These are phyloP conservation scores for Xyrauchen texanus DNA, from an alignment of 2,113 vertebrate genomes.

Conservation along the genomic window DNA sequence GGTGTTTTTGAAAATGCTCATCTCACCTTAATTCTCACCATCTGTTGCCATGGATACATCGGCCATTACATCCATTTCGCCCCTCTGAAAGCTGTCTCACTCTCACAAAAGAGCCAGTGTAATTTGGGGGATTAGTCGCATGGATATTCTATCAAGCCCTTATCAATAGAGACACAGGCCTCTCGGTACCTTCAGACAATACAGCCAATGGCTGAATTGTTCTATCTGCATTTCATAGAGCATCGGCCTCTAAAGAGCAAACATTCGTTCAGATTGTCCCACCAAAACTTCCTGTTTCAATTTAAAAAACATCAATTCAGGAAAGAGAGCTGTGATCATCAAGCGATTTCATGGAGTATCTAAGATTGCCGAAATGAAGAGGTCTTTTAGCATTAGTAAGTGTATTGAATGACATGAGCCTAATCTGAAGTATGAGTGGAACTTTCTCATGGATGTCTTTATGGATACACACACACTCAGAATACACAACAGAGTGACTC, in stretches of 20 bases:
- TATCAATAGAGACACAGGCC: conserved; percentile 67
- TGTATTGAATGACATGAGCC: conserved; percentile 43
- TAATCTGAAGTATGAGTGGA: neutral
- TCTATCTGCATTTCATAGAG: conserved; percentile 27
- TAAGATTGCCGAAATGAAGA: conserved; percentile 53
- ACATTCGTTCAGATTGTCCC: conserved; percentile 7
- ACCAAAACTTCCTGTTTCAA: no score
- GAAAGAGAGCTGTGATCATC: no score
- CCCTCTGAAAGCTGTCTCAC: conserved; percentile 54
- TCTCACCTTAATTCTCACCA: conserved; percentile 65
- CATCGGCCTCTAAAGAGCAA: neutral
- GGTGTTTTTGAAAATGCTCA: conserved; percentile 60
- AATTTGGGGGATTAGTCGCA: conserved; percentile 67
- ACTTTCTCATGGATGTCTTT: neutral
- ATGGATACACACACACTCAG: neutral
- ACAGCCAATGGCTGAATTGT: conserved; percentile 47
- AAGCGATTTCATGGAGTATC: no score
- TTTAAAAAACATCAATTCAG: no score
- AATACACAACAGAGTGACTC: neutral
- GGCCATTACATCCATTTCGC: conserved; percentile 55
- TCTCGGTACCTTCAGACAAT: conserved; percentile 57
- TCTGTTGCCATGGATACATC: conserved; percentile 70
- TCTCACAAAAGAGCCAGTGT: conserved; percentile 66
- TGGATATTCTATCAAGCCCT: conserved; percentile 65
- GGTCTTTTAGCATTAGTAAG: conserved; percentile 55